Evolutionary conservation across 2,888 invertebrate species (phyloP), one percentile per base, ranked within the genome.

Genomic region (Hirudinaria manillensis): DNA sequence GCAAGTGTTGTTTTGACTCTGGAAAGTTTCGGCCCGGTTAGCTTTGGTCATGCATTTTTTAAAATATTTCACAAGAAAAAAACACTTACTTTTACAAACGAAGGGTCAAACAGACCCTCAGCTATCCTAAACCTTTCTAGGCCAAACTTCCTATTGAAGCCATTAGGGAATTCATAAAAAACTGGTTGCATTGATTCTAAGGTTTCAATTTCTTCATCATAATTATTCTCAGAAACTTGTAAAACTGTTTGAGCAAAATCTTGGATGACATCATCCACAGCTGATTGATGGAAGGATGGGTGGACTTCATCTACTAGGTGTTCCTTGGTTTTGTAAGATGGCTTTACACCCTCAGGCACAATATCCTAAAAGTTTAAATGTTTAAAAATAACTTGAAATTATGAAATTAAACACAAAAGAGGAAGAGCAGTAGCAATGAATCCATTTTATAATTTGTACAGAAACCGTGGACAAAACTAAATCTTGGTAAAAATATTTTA

Each of bases 161-260:
- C 99, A 80, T 93, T 93, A 0, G 99, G 98, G 87, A 99, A 97
- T 87, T 98, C 97, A 85, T 97, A 96, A 85, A 94, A 93, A 13
- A 91, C 90, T 3, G 72, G 73, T 1, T 65, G 34, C 53, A 56
- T 76, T 2, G 72, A 10, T 16, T 67, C 51, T 24, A 76, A 38
- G 6, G 76, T 45, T 38, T 76, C 76, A 55, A 67, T 51, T n/a
- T 76, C 76, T 24, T 76, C 67, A n/a, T 68, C 67, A 65, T 61
- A 38, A 70, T 70, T 51, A 24, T 45, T 70, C 29, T 53, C 32
- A 21, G 34, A 65, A n/a, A 61, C 36, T 45, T 73, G 73, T 16
- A 73, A n/a, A 36, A 73, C 73, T 61, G 73, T 53, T 19, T 73
- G 73, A 13, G 55, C 36, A 56, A 73, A 73, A 56, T 73, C 73